Percentiles rank a stretch among this genome's conserved stretches.
Evolutionary conservation across 1,140 invertebrate species (phyloP).

Genomic region (Drosophila varians): DNA sequence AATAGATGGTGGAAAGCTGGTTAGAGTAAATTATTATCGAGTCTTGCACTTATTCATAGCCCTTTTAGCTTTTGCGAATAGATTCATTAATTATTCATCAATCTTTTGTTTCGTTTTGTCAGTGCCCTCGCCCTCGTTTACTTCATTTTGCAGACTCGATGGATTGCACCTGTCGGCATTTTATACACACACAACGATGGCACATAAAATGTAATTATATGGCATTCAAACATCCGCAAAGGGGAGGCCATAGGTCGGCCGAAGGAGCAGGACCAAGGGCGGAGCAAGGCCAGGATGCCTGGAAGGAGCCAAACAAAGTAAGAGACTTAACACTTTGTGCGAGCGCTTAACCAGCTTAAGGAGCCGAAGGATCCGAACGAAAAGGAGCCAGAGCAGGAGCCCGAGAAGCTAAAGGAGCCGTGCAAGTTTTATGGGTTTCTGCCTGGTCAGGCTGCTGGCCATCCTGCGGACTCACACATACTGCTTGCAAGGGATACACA

Average conservation of each 20-base stretch:
- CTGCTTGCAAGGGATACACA: neutral
- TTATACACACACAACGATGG: slow-evolving; percentile 34
- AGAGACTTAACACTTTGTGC: slow-evolving; percentile 72
- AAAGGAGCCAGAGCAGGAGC: slow-evolving; percentile 23
- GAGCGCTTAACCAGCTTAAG: slow-evolving; percentile 72
- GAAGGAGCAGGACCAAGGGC: neutral
- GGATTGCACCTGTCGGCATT: slow-evolving; percentile 61
- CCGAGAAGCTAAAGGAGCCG: slow-evolving; percentile 33
- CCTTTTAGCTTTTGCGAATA: neutral
- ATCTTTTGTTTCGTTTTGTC: neutral
- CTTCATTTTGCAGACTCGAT: slow-evolving; percentile 24
- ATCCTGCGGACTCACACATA: slow-evolving; percentile 8
- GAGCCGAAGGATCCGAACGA: neutral
- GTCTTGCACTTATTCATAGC: neutral
- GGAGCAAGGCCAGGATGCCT: neutral
- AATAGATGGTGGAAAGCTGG: no score
- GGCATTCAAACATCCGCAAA: slow-evolving; percentile 63
- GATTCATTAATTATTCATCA: no score
- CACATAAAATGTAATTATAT: slow-evolving; percentile 79
- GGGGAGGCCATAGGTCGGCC: slow-evolving; percentile 3
- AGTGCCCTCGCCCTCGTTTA: slow-evolving; percentile 10
- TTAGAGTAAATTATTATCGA: no score
- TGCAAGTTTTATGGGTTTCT: slow-evolving; percentile 67
- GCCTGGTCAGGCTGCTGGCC: slow-evolving; percentile 28
- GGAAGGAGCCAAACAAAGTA: slow-evolving; percentile 39